Evolutionary conservation across 2,113 vertebrate genomes (phyloP), one percentile per base, ranked within the genome.

Genomic region (Phodopus roborovskii): DNA sequence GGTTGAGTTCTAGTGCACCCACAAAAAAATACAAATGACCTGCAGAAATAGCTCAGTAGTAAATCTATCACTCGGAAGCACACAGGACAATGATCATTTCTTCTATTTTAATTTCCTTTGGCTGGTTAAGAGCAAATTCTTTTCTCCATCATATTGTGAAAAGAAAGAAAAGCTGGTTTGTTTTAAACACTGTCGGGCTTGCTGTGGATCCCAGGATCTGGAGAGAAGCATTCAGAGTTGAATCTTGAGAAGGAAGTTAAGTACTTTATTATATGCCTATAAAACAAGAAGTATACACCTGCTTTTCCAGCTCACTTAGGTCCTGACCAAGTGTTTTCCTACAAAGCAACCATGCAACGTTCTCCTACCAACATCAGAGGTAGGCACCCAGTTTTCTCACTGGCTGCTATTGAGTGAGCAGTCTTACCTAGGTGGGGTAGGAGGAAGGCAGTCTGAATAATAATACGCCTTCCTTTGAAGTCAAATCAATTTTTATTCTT

Each of bases 401-500:
- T 39, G 87, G 88, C 93, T 92, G 60, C 0, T 90, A 83, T 53
- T 66, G 82, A 24, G 85, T 74, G 90, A 95, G 33, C 83, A 68
- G 36, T 86, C 83, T 50, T 68, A 48, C 19, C 0, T 6, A 39
- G 81, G 17, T 56, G 20, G 81, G 78, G 53, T 70, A 39, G 11
- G 28, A 74, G 42, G 77, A 87, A 94, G 92, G 91, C 91, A 93
- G 90, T 62, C 62, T 91, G 88, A 96, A 96, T 64, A 91, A 39
- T 92, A 88, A 97, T 97, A 96, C 30, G 20, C 93, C 91, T 97
- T 94, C 75, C 84, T 97, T 94, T 97, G 95, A 97, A 97, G 94
- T 82, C 56, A 85, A 97, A 97, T 97, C 95, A 97, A 96, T 98
- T 98, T 97, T 97, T 97, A 85, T 94, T 97, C 95, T 94, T 94